These are phyloP conservation scores for Calliscelio sp. DNA, from an alignment of 2,888 invertebrate species.

Conservation along the genomic window DNA sequence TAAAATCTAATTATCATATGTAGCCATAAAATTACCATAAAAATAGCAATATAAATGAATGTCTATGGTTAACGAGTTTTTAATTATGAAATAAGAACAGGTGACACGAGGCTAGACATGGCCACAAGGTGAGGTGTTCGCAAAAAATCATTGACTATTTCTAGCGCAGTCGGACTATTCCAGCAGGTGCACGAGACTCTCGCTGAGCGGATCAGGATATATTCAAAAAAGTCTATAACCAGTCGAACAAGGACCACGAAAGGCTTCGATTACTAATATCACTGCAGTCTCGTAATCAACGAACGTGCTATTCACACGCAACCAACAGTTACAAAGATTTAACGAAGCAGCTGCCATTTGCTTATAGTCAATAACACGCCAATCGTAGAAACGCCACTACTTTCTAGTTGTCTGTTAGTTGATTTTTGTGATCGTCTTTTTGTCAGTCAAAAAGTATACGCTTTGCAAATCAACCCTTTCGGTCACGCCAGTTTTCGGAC, in stretches of 20 bases:
- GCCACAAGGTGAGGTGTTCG: constrained; percentile 50
- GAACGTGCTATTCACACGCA: constrained; percentile 68
- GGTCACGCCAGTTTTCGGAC: constrained; percentile 66
- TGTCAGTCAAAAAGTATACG: constrained; percentile 57
- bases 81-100: constrained; percentile 57
- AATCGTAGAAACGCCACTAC: constrained; percentile 73
- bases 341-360: constrained; percentile 81
- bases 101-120: constrained; percentile 47
- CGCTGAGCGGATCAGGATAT: constrained; percentile 50
- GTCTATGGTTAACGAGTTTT: constrained; percentile 45
- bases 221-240: constrained; percentile 66
- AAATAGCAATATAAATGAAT: constrained; percentile 14
- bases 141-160: no score
- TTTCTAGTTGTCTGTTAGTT: constrained; percentile 68
- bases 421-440: constrained; percentile 45
- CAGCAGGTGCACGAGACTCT: constrained; percentile 65
- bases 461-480: constrained; percentile 48
- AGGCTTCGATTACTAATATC: constrained; percentile 68
- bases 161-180: constrained; percentile 55
- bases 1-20: constrained; percentile 1
- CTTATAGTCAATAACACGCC: constrained; percentile 53
- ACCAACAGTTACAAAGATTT: constrained; percentile 57
- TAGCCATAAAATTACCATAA: constrained; percentile 28
- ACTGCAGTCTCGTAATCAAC: constrained; percentile 62
- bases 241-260: constrained; percentile 66